Evolutionary conservation across 1,140 invertebrate genomes (phyloP).

Genomic region (Drosophila arizonae): DNA sequence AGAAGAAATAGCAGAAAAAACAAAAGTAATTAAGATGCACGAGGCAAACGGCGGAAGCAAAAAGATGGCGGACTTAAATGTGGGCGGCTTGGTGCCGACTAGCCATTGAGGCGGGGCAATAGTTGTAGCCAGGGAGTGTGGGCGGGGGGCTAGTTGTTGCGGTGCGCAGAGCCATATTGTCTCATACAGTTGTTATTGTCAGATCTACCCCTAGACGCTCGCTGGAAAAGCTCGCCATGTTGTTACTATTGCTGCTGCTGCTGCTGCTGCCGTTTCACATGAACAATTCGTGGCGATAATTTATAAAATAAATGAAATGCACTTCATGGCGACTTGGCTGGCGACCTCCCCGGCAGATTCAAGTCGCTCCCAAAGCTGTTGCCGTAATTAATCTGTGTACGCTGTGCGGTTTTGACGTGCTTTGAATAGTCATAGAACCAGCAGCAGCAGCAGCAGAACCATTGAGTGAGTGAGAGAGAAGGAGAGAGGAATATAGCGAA

Average conservation of each 20-base stretch:
- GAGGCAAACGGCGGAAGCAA: slow-evolving; percentile 76
- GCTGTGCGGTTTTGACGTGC: slow-evolving; percentile 70
- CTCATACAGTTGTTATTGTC: slow-evolving; percentile 21
- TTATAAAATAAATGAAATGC: slow-evolving; percentile 79
- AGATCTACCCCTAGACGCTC: not conserved
- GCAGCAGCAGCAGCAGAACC: not conserved
- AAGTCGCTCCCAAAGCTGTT: slow-evolving; percentile 50
- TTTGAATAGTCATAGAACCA: slow-evolving; percentile 60
- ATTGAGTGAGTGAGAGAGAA: slow-evolving; percentile 4
- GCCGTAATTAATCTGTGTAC: slow-evolving; percentile 72
- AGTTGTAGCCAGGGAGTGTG: slow-evolving; percentile 1
- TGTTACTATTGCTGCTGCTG: too few relatives aligned
- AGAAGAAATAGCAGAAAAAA: slow-evolving; percentile 11
- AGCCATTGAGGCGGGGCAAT: not conserved
- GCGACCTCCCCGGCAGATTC: slow-evolving; percentile 35
- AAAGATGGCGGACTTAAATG: slow-evolving; percentile 68
- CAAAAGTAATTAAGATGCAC: slow-evolving; percentile 77
- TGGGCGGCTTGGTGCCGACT: slow-evolving; percentile 47
- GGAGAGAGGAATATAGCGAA: not conserved
- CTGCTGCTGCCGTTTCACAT: slow-evolving; percentile 61
- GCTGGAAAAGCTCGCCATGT: slow-evolving; percentile 16
- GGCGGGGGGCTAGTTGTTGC: slow-evolving; percentile 7
- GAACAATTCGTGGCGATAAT: slow-evolving; percentile 80
- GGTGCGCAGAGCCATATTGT: slow-evolving; percentile 37
- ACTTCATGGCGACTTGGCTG: slow-evolving; percentile 67